Evolutionary conservation across 2,113 vertebrate species (phyloP).

Genomic region (Oncorhynchus masou): DNA sequence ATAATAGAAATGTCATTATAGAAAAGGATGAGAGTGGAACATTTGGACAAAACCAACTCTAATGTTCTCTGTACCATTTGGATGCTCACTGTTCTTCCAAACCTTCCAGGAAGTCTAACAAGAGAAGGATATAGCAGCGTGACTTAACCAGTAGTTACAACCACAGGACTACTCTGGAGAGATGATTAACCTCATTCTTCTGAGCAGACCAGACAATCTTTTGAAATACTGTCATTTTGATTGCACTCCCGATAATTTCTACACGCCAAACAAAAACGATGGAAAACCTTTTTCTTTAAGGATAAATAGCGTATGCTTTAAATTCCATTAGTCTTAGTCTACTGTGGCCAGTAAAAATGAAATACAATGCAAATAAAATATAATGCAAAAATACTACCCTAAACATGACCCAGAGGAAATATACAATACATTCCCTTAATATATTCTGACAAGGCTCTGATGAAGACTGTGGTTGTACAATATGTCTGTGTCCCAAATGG

Average conservation of each 20-base stretch:
- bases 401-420: neutral
- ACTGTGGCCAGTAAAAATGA: neutral
- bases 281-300: neutral
- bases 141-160: slow-evolving; percentile 1
- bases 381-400: neutral
- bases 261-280: neutral
- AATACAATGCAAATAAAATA: neutral
- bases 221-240: slow-evolving; percentile 19
- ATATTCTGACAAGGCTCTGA: neutral
- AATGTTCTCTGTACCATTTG: slow-evolving; percentile 1
- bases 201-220: neutral
- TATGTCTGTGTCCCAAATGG: neutral
- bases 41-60: neutral
- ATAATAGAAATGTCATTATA: neutral
- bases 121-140: neutral
- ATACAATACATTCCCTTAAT: neutral
- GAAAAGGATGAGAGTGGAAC: neutral
- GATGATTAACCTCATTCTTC: neutral
- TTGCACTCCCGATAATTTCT: slow-evolving; percentile 10
- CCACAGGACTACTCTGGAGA: neutral
- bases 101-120: neutral
- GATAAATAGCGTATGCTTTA: neutral
- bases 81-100: neutral
- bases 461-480: neutral
- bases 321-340: neutral